Conservation (phyloP, 2,888 invertebrate species). For the Tipula unca region DNA sequence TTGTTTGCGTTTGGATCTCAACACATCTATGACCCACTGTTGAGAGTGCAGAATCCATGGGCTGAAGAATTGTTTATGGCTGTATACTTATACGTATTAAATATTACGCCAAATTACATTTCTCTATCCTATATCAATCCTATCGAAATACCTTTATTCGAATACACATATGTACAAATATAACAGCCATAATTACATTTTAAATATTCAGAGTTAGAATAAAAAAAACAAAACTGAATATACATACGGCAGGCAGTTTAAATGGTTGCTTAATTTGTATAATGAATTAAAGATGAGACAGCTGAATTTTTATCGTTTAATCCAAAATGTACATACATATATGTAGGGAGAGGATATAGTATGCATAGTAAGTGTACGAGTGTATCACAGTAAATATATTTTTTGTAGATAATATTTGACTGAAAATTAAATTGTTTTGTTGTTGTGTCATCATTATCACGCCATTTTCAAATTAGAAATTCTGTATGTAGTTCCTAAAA, state of each 20-base stretch:
- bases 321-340: background rate
- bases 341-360: background rate
- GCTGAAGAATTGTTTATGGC: no score
- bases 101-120: no score
- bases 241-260: background rate
- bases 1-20: no score
- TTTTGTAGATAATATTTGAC: background rate
- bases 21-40: no score
- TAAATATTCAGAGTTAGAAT: background rate
- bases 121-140: no score
- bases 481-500: background rate
- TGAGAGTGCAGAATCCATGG: no score
- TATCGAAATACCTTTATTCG: background rate
- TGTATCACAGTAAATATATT: background rate
- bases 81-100: no score
- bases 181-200: background rate
- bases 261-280: background rate
- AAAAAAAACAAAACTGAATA: background rate
- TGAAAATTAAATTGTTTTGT: background rate
- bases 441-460: background rate
- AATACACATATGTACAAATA: background rate
- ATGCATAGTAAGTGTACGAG: background rate
- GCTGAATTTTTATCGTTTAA: background rate
- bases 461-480: background rate
- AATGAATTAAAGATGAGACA: background rate